Evolutionary conservation across 2,888 invertebrate species (phyloP).

Genomic region (Osedax fenrisi): DNA sequence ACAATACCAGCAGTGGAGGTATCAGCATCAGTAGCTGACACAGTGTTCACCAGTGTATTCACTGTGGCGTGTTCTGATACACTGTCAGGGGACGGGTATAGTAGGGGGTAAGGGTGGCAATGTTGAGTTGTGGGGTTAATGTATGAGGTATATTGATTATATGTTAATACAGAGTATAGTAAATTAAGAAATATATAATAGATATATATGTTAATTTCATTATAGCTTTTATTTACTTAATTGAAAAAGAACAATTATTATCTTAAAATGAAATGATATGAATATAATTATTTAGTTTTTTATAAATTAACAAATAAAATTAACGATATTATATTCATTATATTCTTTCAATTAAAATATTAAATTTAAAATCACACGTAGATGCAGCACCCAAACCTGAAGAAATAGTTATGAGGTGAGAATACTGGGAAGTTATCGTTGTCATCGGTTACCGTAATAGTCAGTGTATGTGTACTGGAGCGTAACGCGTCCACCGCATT

Average conservation of each 20-base stretch:
- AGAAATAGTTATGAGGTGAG: conserved; percentile 35
- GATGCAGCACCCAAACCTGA: conserved; percentile 32
- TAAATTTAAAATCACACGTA: too few species aligned
- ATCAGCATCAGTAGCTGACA: conserved; percentile 40
- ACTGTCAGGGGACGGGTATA: neutral
- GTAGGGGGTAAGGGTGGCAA: neutral
- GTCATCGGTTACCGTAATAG: conserved; percentile 39
- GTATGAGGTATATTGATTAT: too few species aligned
- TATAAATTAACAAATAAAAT: too few species aligned
- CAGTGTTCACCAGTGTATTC: conserved; percentile 36
- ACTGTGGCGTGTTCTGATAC: conserved; percentile 37
- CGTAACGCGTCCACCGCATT: conserved; percentile 23
- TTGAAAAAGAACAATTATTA: too few species aligned
- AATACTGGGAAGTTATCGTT: conserved; percentile 41
- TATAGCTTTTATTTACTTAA: too few species aligned
- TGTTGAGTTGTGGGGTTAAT: conserved; percentile 5
- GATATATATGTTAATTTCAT: too few species aligned
- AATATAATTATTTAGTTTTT: too few species aligned
- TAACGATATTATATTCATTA: too few species aligned
- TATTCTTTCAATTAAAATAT: too few species aligned
- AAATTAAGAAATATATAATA: too few species aligned
- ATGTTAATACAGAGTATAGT: too few species aligned
- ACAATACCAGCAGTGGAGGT: conserved; percentile 19
- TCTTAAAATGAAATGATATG: too few species aligned
- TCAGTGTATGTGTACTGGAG: conserved; percentile 36